Evolutionary conservation across 2,113 vertebrate species (phyloP).

Genomic region (Numenius arquata): DNA sequence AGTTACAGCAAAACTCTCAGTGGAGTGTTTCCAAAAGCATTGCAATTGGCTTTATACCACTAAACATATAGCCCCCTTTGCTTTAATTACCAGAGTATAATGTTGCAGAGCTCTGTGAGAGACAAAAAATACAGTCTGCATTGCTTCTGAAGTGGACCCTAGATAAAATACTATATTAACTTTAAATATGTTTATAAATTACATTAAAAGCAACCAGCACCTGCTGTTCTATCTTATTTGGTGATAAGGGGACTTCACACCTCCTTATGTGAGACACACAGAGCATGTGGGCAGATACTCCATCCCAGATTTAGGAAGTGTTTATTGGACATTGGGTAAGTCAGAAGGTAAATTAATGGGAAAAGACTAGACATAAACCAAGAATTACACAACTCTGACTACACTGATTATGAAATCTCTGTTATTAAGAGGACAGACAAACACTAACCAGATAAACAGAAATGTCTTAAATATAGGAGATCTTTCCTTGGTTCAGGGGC

Average conservation of each 20-base stretch:
- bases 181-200: neutral
- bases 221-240: neutral
- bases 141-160: neutral
- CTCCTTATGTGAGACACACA: neutral
- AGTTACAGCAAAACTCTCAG: neutral
- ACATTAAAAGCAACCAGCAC: neutral
- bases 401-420: neutral
- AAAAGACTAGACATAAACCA: neutral
- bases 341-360: neutral
- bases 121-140: neutral
- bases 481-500: neutral
- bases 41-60: neutral
- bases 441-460: neutral
- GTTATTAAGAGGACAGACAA: neutral
- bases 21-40: neutral
- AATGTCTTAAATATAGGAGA: neutral
- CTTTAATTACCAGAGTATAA: neutral
- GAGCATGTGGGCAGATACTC: neutral
- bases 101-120: neutral
- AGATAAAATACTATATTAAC: neutral
- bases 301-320: neutral
- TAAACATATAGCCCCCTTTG: neutral
- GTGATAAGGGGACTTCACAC: neutral
- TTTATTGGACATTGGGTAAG: neutral
- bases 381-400: neutral